Evolutionary conservation across 2,797 vertebrate species (phyloP).

Genomic region (Gymnoscopelus microlampas): DNA sequence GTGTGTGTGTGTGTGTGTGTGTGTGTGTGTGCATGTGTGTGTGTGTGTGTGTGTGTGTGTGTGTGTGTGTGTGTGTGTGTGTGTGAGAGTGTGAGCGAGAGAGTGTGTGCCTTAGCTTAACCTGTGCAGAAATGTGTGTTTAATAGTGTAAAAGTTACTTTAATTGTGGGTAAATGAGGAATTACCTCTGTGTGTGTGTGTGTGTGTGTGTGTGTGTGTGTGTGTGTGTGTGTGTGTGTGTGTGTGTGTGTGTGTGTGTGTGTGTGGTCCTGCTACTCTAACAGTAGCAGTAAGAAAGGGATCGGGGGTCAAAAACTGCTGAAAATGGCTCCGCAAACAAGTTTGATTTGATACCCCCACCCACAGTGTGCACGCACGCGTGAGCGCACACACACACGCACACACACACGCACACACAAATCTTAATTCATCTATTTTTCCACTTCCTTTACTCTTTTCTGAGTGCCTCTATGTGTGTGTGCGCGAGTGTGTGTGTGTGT

Average conservation of each 20-base stretch:
- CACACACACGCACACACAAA: conserved; percentile 26
- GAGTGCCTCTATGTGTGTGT: conserved; percentile 25
- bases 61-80: conserved; percentile 11
- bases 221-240: conserved; percentile 34
- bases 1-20: conserved; percentile 37
- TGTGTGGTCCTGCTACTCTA: conserved; percentile 51
- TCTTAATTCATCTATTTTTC: conserved; percentile 28
- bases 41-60: conserved; percentile 20
- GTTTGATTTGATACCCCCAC: not conserved
- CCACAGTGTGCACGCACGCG: conserved; percentile 17
- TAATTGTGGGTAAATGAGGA: not conserved
- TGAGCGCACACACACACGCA: conserved; percentile 30
- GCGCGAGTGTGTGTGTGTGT: conserved; percentile 13
- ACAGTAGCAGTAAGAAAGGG: no score
- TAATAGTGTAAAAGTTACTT: conserved; percentile 9
- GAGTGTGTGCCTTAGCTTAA: conserved; percentile 7
- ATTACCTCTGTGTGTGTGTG: not conserved
- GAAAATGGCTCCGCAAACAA: not conserved
- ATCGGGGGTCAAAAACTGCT: no score
- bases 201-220: conserved; percentile 17
- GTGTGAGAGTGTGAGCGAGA: conserved; percentile 2
- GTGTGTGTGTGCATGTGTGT: conserved; percentile 29
- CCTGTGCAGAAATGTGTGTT: conserved; percentile 11
- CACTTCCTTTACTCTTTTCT: conserved; percentile 56
- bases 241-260: conserved; percentile 43